A percentile compares a stretch with the other conserved stretches of the same genome.
These are phyloP conservation scores for Leptosomus discolor DNA, from an alignment of 2,113 vertebrate genomes.

Conservation along the genomic window DNA sequence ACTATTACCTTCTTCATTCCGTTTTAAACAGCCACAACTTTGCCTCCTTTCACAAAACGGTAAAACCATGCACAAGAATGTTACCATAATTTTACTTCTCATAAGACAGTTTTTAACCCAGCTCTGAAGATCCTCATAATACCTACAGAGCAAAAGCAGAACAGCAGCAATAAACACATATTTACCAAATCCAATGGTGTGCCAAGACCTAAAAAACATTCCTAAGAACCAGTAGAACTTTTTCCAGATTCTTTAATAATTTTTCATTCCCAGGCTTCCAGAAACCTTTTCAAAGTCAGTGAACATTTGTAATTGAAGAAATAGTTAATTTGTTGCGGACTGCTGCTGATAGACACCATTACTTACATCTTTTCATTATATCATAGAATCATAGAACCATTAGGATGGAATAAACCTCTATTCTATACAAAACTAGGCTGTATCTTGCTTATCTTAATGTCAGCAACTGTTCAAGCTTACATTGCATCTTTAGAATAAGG, in stretches of 20 bases:
- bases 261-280: not conserved
- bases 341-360: not conserved
- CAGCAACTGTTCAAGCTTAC: not conserved
- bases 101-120: not conserved
- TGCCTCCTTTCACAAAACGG: not conserved
- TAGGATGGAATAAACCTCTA: too few species aligned
- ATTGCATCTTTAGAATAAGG: not conserved
- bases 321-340: not conserved
- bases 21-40: not conserved
- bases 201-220: not conserved
- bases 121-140: not conserved
- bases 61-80: not conserved
- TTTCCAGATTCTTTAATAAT: not conserved
- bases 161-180: not conserved
- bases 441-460: not conserved
- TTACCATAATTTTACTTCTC: not conserved
- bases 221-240: not conserved
- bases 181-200: not conserved
- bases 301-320: not conserved
- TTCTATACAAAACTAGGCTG: not conserved
- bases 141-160: not conserved
- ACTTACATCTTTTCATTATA: not conserved
- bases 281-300: not conserved
- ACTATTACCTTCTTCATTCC: not conserved
- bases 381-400: too few species aligned